Evolutionary conservation across 1,140 invertebrate species (phyloP).

Genomic region (Heliothis subflexa): DNA sequence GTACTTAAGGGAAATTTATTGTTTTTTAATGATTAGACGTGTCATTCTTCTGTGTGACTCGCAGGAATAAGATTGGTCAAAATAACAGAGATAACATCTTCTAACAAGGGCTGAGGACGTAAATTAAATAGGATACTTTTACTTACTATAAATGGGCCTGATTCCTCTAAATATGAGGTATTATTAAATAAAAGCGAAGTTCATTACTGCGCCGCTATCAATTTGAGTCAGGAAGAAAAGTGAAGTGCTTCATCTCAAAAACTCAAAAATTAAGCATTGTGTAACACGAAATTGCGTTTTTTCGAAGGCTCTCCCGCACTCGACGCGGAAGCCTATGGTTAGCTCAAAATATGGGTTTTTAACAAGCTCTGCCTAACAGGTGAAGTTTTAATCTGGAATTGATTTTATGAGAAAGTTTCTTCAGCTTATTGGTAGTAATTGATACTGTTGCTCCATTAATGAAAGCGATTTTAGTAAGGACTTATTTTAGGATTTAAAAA

Average conservation of each 20-base stretch:
- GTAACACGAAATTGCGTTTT: slow-evolving; percentile 42
- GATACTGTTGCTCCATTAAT: slow-evolving; percentile 29
- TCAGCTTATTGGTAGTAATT: slow-evolving; percentile 27
- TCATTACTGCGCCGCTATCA: slow-evolving; percentile 32
- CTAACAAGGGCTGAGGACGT: slow-evolving; percentile 31
- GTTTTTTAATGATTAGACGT: slow-evolving; percentile 76
- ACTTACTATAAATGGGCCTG: slow-evolving; percentile 2
- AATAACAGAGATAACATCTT: slow-evolving; percentile 52
- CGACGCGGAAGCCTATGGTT: slow-evolving; percentile 63
- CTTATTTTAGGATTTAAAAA: not conserved
- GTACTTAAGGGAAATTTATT: slow-evolving; percentile 70
- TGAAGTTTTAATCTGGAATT: slow-evolving; percentile 42
- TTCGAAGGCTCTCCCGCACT: slow-evolving; percentile 32
- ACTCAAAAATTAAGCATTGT: slow-evolving; percentile 46
- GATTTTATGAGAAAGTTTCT: slow-evolving; percentile 41
- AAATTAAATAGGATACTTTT: slow-evolving; percentile 39
- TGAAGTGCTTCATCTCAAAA: slow-evolving; percentile 38
- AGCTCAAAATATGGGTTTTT: slow-evolving; percentile 65
- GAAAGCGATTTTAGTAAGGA: slow-evolving; percentile 37
- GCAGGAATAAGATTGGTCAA: slow-evolving; percentile 47
- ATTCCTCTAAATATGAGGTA: slow-evolving; percentile 7
- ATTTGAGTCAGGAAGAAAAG: slow-evolving; percentile 48
- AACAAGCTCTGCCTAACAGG: slow-evolving; percentile 54
- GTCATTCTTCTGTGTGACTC: slow-evolving; percentile 55
- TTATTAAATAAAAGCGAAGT: slow-evolving; percentile 35